phyloP scores from a whole-genome alignment of 2,888 invertebrate species.

The Neoaliturus tenellus region DNA sequence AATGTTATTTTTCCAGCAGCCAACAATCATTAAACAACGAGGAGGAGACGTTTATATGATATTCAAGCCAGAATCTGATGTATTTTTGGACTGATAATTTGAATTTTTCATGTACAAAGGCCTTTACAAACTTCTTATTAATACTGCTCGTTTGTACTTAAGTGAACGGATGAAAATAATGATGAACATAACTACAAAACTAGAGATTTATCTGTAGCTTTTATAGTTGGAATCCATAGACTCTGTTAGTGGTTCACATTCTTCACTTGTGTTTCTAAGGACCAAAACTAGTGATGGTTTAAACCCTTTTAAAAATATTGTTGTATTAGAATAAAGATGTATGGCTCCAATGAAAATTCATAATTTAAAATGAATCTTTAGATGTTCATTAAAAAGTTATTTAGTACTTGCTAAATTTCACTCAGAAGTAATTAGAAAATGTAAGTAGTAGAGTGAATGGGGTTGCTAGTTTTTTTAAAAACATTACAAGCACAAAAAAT shows the following conservation, averaged over 20 bases:
- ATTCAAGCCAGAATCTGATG: too few species aligned
- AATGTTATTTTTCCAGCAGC: background rate
- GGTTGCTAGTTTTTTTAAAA: too few species aligned
- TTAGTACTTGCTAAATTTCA: background rate
- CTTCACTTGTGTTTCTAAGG: constrained; percentile 20
- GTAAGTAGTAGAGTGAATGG: too few species aligned
- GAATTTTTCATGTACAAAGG: background rate
- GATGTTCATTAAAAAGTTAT: background rate
- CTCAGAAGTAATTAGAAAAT: background rate
- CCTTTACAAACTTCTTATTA: background rate
- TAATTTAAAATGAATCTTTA: background rate
- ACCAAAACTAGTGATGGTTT: background rate
- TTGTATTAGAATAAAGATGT: background rate
- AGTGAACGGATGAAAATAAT: background rate
- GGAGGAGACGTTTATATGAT: background rate
- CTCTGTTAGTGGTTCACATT: background rate
- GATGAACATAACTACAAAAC: background rate
- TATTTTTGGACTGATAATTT: background rate
- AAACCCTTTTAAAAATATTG: background rate
- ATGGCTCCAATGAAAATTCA: background rate
- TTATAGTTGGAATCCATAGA: constrained; percentile 5
- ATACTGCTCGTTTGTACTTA: background rate
- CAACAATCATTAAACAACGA: background rate
- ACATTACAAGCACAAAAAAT: background rate
- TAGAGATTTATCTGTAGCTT: constrained; percentile 30